Percentiles rank a stretch among this genome's conserved stretches.
Conservation (phyloP, 2,888 invertebrate genomes). For the Tenthredo amoena region DNA sequence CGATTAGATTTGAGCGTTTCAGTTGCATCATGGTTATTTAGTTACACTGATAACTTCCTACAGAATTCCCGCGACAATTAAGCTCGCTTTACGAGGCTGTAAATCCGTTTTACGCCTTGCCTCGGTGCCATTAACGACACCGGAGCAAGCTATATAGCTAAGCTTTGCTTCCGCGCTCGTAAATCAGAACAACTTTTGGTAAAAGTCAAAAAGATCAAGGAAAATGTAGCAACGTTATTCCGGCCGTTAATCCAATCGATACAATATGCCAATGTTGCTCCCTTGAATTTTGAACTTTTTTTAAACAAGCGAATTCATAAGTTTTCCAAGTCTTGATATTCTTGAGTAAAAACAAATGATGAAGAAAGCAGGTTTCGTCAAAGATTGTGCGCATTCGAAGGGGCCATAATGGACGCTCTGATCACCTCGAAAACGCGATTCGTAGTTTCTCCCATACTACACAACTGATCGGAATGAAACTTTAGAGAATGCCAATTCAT, state of each 20-base stretch:
- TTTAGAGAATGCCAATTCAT: no score
- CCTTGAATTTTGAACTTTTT: not conserved
- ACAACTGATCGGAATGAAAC: no score
- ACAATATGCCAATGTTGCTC: not conserved
- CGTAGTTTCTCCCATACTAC: no score
- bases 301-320: not conserved
- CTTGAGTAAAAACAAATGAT: no score
- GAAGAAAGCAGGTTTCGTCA: no score
- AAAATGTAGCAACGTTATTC: conserved; percentile 6
- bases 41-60: not conserved
- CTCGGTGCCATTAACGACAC: conserved; percentile 26
- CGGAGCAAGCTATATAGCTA: not conserved
- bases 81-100: conserved; percentile 35
- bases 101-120: conserved; percentile 41
- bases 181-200: conserved; percentile 22
- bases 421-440: no score
- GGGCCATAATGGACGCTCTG: no score
- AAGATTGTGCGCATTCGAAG: no score
- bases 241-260: not conserved
- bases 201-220: conserved; percentile 2
- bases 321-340: not conserved
- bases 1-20: not conserved
- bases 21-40: conserved; percentile 22
- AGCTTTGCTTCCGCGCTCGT: not conserved
- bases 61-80: conserved; percentile 32